Evolutionary conservation across 2,888 invertebrate genomes (phyloP).

Genomic region (Lasioglossum calceatum): DNA sequence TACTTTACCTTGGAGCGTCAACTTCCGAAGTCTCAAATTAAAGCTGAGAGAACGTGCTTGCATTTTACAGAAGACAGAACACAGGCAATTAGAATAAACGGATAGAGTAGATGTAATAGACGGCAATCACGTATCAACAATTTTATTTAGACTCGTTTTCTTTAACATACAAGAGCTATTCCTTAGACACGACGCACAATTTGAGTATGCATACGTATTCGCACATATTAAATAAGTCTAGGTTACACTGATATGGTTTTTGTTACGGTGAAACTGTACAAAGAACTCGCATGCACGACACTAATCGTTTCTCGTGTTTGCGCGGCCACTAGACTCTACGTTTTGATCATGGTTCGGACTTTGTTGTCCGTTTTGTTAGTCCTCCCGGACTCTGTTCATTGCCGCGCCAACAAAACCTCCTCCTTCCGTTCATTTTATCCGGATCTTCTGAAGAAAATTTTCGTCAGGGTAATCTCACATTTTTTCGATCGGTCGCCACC

Average conservation of each 20-base stretch:
- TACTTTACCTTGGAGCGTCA: too few species aligned
- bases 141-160: constrained; percentile 78
- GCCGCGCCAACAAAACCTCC: not conserved
- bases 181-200: constrained; percentile 71
- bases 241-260: constrained; percentile 79
- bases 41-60: too few species aligned
- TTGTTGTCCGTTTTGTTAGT: not conserved
- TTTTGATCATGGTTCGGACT: constrained; percentile 21
- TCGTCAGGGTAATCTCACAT: not conserved
- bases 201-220: constrained; percentile 68
- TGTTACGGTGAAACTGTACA: constrained; percentile 71
- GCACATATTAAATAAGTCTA: constrained; percentile 72
- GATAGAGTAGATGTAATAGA: not conserved
- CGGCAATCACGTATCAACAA: constrained; percentile 74
- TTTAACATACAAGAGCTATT: constrained; percentile 81
- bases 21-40: too few species aligned
- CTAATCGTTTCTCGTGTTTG: constrained; percentile 51
- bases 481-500: not conserved
- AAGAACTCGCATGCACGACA: constrained; percentile 61
- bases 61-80: not conserved
- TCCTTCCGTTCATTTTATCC: not conserved
- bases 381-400: not conserved
- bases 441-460: not conserved
- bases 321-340: not conserved
- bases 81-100: not conserved